Evolutionary conservation across 1,140 invertebrate species (phyloP), one percentile per base, ranked within the genome.

Genomic region (Dendroctonus ponderosae): DNA sequence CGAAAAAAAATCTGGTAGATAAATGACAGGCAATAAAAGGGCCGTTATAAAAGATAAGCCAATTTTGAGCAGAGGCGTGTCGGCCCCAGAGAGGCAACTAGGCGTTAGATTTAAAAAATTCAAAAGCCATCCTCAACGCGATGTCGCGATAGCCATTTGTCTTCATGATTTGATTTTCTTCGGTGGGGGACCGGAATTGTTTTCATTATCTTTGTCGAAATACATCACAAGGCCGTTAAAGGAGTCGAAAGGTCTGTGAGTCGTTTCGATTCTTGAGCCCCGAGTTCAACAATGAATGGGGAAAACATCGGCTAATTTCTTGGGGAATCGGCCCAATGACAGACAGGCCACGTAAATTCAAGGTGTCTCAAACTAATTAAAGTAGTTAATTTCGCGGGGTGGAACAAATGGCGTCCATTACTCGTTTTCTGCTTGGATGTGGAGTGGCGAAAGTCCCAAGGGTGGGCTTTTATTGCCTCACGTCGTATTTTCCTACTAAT

Each of bases 311-410:
- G 26, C 26, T 26, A 26, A 26, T 26, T 26, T 26, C 42, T 26
- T 42, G 66, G 67, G 63, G 70, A 72, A 74, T 76, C 70, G 72
- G 70, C 73, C 7, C 68, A 72, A 75, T 70, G 74, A 73, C 74
- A 76, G 70, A 63, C 60, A 71, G 68, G 72, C 66, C 74, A 73
- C 73, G 74, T 77, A 77, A 77, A 77, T 77, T 75, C 70, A 75
- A 76, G 72, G 74, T 77, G 76, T 76, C 75, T 74, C 76, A 70
- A 77, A 77, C 75, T 77, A 77, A 77, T 77, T 77, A 77, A 77
- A 76, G 75, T 75, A 77, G 76, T 77, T 77, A 77, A 77, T 77
- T 77, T 69, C 71, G 68, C 65, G 26, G 74, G 73, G 72, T 73
- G 72, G 72, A 76, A 76, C 75, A 70, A 76, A 76, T 74, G 74